Evolutionary conservation across 2,797 vertebrate species (phyloP).

Genomic region (Atherinosoma microstoma): DNA sequence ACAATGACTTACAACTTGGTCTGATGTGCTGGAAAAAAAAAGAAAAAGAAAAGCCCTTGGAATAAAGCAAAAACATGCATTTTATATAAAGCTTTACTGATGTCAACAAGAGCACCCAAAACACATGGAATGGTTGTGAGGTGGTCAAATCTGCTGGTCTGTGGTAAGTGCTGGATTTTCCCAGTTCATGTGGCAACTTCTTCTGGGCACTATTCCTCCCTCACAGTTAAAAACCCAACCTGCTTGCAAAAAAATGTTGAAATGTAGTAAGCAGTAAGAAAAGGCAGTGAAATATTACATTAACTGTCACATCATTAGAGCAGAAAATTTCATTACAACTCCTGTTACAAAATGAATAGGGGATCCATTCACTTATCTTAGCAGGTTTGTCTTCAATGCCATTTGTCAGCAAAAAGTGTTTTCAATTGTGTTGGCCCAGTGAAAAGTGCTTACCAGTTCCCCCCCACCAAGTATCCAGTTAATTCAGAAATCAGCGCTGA

Average conservation of each 20-base stretch:
- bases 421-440: not conserved
- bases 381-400: not conserved
- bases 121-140: conserved; percentile 22
- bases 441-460: not conserved
- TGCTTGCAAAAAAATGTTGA: not conserved
- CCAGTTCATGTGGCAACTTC: conserved; percentile 16
- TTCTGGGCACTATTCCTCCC: not conserved
- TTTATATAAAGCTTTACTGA: conserved; percentile 22
- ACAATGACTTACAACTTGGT: conserved; percentile 18
- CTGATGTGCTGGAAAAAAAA: not conserved
- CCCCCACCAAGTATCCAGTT: not conserved
- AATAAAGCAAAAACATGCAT: conserved; percentile 32
- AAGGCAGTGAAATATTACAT: not conserved
- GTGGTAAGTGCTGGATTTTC: conserved; percentile 41
- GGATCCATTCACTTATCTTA: not conserved
- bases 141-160: conserved; percentile 34
- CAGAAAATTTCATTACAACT: not conserved
- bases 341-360: not conserved
- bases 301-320: not conserved
- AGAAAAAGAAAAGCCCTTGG: not conserved
- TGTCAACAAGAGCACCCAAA: conserved; percentile 27
- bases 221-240: not conserved
- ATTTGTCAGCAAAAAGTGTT: not conserved
- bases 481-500: not conserved
- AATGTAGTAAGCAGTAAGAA: not conserved